These are phyloP conservation scores for Ectobius pallidus DNA, from an alignment of 2,888 invertebrate genomes.

Conservation along the genomic window DNA sequence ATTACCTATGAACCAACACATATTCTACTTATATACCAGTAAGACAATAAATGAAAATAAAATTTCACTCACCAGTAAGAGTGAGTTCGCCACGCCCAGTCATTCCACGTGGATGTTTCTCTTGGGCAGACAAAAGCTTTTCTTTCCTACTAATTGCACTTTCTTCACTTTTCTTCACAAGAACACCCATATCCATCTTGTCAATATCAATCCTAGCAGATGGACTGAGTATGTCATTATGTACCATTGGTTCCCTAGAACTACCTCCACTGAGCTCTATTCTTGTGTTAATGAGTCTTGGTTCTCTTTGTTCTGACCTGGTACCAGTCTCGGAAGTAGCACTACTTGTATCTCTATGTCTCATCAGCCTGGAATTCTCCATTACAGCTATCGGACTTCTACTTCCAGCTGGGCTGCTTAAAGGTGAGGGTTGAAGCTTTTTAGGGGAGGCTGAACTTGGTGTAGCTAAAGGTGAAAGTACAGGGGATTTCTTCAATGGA, in stretches of 20 bases:
- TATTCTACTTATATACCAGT: no score
- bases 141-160: constrained; percentile 15
- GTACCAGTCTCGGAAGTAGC: background rate
- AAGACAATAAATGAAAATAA: background rate
- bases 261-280: constrained; percentile 12
- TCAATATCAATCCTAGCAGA: constrained; percentile 51
- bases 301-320: background rate
- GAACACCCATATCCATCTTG: constrained; percentile 47
- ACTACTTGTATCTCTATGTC: background rate
- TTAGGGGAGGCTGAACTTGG: constrained; percentile 14
- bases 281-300: constrained; percentile 9
- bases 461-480: constrained; percentile 25
- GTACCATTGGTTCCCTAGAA: background rate
- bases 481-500: constrained; percentile 40
- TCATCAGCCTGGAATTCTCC: background rate
- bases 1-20: no score
- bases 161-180: constrained; percentile 15
- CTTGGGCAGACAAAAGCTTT: constrained; percentile 50
- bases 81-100: constrained; percentile 49
- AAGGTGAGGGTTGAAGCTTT: background rate
- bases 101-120: constrained; percentile 53
- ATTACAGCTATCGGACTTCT: background rate
- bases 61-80: constrained; percentile 47
- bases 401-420: constrained; percentile 2
- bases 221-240: constrained; percentile 36